phyloP scores from a whole-genome alignment of 2,888 invertebrate species.

The Hirtodrosophila confusa region DNA sequence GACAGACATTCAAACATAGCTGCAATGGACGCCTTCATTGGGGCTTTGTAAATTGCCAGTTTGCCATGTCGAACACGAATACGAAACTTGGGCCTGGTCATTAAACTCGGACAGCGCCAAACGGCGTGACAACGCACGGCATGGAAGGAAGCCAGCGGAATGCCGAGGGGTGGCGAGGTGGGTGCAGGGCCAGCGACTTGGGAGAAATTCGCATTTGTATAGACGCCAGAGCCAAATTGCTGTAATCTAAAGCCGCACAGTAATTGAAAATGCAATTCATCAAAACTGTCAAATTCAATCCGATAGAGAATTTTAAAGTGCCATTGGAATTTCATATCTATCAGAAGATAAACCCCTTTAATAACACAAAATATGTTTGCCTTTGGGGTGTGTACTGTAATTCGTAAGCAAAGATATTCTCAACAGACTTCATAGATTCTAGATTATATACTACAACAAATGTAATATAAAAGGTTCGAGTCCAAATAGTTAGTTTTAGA shows the following conservation, averaged over 20 bases:
- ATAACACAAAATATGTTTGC: not conserved
- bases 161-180: constrained; percentile 11
- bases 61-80: constrained; percentile 33
- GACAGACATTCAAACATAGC: constrained; percentile 18
- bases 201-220: constrained; percentile 26
- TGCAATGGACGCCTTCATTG: constrained; percentile 39
- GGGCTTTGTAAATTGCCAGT: constrained; percentile 31
- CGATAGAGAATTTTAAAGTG: not conserved
- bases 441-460: no score
- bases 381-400: not conserved
- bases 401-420: no score
- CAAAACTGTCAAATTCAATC: constrained; percentile 23
- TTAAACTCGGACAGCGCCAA: constrained; percentile 49
- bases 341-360: not conserved
- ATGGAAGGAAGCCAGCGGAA: constrained; percentile 33
- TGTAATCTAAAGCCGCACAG: constrained; percentile 46
- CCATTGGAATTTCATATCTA: not conserved
- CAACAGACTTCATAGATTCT: no score
- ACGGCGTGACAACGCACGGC: constrained; percentile 3
- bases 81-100: constrained; percentile 47
- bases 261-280: constrained; percentile 34
- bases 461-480: no score
- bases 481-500: no score
- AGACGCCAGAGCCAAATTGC: not conserved
- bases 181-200: not conserved